Base-by-base conservation (phyloP, 2,113 vertebrate genomes). In the Cephalopholis sonnerati region DNA sequence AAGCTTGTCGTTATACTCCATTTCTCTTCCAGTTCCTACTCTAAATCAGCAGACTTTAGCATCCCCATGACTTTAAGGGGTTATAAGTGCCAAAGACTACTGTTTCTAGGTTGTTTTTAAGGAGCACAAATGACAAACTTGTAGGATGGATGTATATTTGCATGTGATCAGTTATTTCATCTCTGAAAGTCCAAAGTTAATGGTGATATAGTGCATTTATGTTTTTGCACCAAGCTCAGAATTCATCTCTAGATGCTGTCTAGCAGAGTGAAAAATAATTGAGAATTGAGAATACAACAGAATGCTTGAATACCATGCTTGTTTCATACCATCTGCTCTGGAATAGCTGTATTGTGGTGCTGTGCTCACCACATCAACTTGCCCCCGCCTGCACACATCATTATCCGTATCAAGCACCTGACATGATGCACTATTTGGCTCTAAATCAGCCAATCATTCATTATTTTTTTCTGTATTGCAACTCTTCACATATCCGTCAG, bases 11-110 rank as follows among this genome's bases (percentile, higher is more conserved):
- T 87, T 81, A 69, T 76, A 79, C 58, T 65, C 36, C 2, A 84
- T 86, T 91, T 77, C 65, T 87, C 73, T 83, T 64, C 69, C 87
- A 6, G 9, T 83, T 77, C 74, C 66, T 25, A 32, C 77, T 70
- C 53, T 86, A 85, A 92, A 92, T 91, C 79, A 75, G 58, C 65
- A 1, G 54, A 76, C 50, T 79, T 84, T 77, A 83, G 74, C 68
- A 20, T 74, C 53, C 51, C 41, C 53, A n/a, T 65, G 62, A 87
- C 39, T 61, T 63, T 11, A 79, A 77, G 63, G 11, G 63, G 18
- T 25, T 68, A 0, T 39, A 70, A 55, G 48, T 67, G 75, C 82
- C 78, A 88, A 77, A 80, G 48, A 80, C 74, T 84, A 79, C 87
- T 74, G 66, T 87, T 82, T 74, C 15, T 13, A 25, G 50, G 29